These are phyloP conservation scores for Cathartes aura DNA, from an alignment of 2,113 vertebrate species.

Conservation along the genomic window DNA sequence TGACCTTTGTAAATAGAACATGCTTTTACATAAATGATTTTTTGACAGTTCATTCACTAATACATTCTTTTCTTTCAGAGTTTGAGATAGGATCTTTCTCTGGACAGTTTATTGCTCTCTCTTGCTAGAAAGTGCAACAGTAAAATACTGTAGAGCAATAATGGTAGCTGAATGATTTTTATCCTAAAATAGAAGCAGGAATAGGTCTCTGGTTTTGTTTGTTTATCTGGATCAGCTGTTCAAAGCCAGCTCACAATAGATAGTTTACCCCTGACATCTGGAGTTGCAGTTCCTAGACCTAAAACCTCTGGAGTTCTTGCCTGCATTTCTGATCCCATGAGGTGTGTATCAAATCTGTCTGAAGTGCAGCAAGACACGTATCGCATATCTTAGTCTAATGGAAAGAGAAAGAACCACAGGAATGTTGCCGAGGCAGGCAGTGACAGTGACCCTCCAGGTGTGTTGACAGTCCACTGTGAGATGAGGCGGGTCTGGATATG, in stretches of 20 bases:
- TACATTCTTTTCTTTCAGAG: slow-evolving; percentile 1
- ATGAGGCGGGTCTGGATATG: not conserved
- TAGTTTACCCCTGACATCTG: not conserved
- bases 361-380: fast-evolving
- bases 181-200: not conserved
- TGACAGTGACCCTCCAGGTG: not conserved
- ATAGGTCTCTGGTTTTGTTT: not conserved
- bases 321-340: not conserved
- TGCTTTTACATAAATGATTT: slow-evolving; percentile 32
- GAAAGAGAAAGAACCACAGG: not conserved
- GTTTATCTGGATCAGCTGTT: not conserved
- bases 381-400: fast-evolving
- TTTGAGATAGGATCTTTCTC: not conserved
- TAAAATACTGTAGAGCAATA: not conserved
- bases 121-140: not conserved
- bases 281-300: not conserved
- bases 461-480: not conserved
- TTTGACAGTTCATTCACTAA: not conserved
- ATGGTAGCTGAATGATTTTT: not conserved
- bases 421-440: not conserved
- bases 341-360: not conserved
- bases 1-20: slow-evolving; percentile 45
- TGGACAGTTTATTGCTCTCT: not conserved
- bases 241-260: not conserved
- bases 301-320: not conserved